Evolutionary conservation across 2,113 vertebrate species (phyloP).

Genomic region (Poecilia latipinna): DNA sequence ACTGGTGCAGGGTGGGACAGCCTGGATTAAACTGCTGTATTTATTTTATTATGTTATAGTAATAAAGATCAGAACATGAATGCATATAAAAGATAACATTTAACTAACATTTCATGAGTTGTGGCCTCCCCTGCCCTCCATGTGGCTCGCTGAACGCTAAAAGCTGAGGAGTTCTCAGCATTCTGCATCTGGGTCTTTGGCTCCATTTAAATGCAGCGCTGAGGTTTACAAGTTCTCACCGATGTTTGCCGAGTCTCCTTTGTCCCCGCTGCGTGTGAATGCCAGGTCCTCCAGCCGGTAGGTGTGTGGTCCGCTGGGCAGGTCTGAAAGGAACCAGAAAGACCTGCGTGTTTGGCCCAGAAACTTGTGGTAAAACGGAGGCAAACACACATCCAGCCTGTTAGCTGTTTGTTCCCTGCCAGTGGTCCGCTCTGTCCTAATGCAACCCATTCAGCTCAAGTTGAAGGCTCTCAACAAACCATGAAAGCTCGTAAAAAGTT

Average conservation of each 20-base stretch:
- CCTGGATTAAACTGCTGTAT: too few relatives aligned
- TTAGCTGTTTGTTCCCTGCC: background rate
- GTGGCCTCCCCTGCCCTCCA: too few relatives aligned
- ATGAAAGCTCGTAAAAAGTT: background rate
- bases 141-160: too few relatives aligned
- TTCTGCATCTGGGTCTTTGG: background rate
- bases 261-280: conserved; percentile 87
- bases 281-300: conserved; percentile 87
- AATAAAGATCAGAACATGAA: too few relatives aligned
- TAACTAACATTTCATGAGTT: background rate
- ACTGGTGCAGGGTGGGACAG: too few relatives aligned
- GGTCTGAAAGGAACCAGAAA: conserved; percentile 70
- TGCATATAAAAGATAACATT: too few relatives aligned
- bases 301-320: conserved; percentile 82
- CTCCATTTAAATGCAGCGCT: background rate
- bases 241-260: conserved; percentile 87
- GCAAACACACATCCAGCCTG: background rate
- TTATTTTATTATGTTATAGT: too few relatives aligned
- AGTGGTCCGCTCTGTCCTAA: background rate
- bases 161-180: background rate
- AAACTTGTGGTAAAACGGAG: background rate
- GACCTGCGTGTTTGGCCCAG: conserved; percentile 1
- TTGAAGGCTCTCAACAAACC: background rate
- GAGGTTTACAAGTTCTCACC: conserved; percentile 69
- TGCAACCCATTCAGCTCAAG: background rate